These are phyloP conservation scores for Acanthurus leucopareius DNA, from an alignment of 2,797 vertebrate species.

Conservation along the genomic window DNA sequence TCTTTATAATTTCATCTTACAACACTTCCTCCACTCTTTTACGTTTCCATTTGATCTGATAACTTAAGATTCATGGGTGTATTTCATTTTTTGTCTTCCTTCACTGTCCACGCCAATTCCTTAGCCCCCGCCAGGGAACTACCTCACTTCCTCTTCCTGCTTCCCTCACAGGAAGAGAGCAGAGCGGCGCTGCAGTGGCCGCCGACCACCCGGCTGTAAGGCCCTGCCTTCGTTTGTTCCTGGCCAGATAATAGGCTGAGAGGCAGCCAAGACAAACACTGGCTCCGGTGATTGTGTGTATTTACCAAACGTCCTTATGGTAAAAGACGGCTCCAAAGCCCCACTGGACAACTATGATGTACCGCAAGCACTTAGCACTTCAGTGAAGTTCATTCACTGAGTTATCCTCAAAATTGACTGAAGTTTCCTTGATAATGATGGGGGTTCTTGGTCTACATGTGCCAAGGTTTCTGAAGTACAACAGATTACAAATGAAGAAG, in stretches of 20 bases:
- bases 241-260: conserved; percentile 83
- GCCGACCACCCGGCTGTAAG: conserved; percentile 66
- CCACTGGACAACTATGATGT: conserved; percentile 44
- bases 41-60: conserved; percentile 27
- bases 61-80: conserved; percentile 20
- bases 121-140: conserved; percentile 65
- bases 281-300: conserved; percentile 77
- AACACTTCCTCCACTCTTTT: conserved; percentile 18
- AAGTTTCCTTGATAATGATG: conserved; percentile 27
- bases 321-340: conserved; percentile 53
- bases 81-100: conserved; percentile 49
- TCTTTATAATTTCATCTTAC: conserved; percentile 34
- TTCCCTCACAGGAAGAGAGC: conserved; percentile 79
- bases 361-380: conserved; percentile 14
- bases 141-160: conserved; percentile 85
- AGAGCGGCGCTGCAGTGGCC: conserved; percentile 59
- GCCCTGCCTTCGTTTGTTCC: conserved; percentile 84
- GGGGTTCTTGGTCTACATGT: conserved; percentile 2
- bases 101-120: conserved; percentile 64
- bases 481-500: conserved; percentile 20
- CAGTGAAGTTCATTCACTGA: conserved; percentile 10
- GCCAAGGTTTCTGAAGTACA: conserved; percentile 25
- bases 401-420: conserved; percentile 12
- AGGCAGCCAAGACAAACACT: conserved; percentile 82
- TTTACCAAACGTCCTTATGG: conserved; percentile 55